Evolutionary conservation across 1,140 invertebrate genomes (phyloP), one percentile per base, ranked within the genome.

Genomic region (Euborellia annulipes): DNA sequence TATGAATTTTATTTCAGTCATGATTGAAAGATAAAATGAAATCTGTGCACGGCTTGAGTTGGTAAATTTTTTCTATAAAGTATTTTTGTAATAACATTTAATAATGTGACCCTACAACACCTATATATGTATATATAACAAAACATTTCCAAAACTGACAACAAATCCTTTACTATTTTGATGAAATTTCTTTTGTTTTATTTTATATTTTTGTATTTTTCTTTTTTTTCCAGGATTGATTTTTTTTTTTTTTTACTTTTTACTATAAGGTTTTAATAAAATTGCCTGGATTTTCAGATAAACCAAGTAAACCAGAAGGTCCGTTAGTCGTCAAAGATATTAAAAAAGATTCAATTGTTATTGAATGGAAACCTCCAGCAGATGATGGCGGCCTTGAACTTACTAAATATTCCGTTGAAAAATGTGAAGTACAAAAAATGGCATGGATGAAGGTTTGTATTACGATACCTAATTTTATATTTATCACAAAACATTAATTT

Each of bases 381-480:
- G 78, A 85, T 54, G 79, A 87, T 57, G 86, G 87, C 45, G 85
- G 83, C 34, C 61, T 81, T 43, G 79, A 83, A 42, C 68, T 92
- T 39, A 75, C 71, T 0, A 78, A 79, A 54, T 92, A 91, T 55
- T 76, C 76, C 1, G 72, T 91, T 32, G 85, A 92, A 60, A 85
- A 82, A 59, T 80, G 75, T 50, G 81, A 85, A 50, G 65, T 73
- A 9, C 68, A 70, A 11, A 74, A 72, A 36, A 71, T 74, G 51
- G 64, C 72, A 18, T 87, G 84, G 84, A 71, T 72, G 27, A 79
- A 75, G 62, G 62, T 65, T n/a, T 32, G n/a, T 6, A 40, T 40
- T 18, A 3, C 3, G n/a, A n/a, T n/a, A n/a, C n/a, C n/a, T n/a
- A n/a, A n/a, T 40, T 18, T 2, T 41, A 20, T 42, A 43, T 41